Base-by-base conservation (phyloP, 2,888 invertebrate species). In the Drosophila diplacantha region DNA sequence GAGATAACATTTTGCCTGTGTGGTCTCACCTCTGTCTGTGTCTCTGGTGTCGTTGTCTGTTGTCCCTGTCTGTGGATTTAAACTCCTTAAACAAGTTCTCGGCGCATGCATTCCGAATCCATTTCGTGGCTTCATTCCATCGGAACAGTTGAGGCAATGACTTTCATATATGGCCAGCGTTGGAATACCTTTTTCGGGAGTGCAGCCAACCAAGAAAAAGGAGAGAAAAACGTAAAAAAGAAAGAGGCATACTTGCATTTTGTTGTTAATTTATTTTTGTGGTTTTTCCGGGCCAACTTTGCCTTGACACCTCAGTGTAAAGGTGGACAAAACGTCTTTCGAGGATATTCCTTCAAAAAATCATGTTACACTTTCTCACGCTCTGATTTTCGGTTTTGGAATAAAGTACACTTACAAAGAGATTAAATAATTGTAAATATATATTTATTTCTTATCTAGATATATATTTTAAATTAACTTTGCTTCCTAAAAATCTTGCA, bases 31-130 rank as follows among this genome's bases (percentile, higher is more conserved):
- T 52, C 29, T 61, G 14, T 24, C 43, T 41, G 8, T 57, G 51
- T 57, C 51, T 32, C 24, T 61, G 11, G 16, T 44, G 1, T 56
- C 38, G 5, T 3, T 24, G 39, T 39, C 39, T 9, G 7, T 5
- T 72, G 5, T 67, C 58, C 34, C 50, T 62, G 22, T 51, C 26
- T 41, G 44, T 53, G 61, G 29, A 46, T 31, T 41, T 57, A 50
- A 69, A 76, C 72, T 81, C 69, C 82, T 79, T 69, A 77, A 82
- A 77, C 76, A 82, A 75, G 82, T 77, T 82, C 82, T 75, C 49
- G 61, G 35, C 51, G 65, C 60, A 66, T 59, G 65, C 66, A 66
- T 66, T 66, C 66, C 69, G 38, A 52, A 47, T 58, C 58, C 64
- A 59, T 46, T 59, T 57, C 59, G 34, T 60, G 60, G 47, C 58